Base-by-base conservation (phyloP, 2,797 vertebrate species). In the Lepilemur ruficaudatus region DNA sequence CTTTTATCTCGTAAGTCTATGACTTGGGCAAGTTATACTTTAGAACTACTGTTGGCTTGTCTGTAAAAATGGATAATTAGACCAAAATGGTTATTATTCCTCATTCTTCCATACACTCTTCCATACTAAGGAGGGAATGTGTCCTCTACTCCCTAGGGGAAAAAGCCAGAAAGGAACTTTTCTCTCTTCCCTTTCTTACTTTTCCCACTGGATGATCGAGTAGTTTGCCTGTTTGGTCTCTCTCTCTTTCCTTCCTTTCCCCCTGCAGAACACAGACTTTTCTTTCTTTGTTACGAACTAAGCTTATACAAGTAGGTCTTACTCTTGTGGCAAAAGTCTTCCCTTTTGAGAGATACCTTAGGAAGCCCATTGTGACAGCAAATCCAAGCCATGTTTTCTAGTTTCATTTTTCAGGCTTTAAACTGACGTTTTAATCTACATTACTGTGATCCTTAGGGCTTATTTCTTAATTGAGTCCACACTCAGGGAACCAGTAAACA, bases 361-460 rank as follows among this genome's bases (percentile, higher is more conserved):
- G n/a, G 72, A 91, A 84, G 59, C 52, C 55, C 30, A 52, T 57
- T 94, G 38, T 94, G 86, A 88, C 50, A 89, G 11, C 22, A 92
- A 87, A 86, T 46, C n/a, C 3, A 46, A 55, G 32, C 78, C 84
- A 94, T 9, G 28, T 55, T 93, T 79, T 94, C 50, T 41, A 38
- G 32, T 78, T 91, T 9, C 48, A 6, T 73, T 96, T 91, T 93
- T 91, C 41, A 91, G 50, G 57, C 84, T 96, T 76, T 82, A 95
- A 46, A n/a, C 3, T 55, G 43, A 69, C 23, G 79, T 55, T 90
- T 88, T 91, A 48, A 55, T 90, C 25, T 67, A 23, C 12, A 55
- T 35, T 23, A 23, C 3, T 50, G 1, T 41, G 22, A 78, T 85
- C 2, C 38, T 69, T 59, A 30, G 14, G 35, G 79, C 50, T 92